Evolutionary conservation across 2,888 invertebrate species (phyloP).

Genomic region (Lordiphosa andalusiaca): DNA sequence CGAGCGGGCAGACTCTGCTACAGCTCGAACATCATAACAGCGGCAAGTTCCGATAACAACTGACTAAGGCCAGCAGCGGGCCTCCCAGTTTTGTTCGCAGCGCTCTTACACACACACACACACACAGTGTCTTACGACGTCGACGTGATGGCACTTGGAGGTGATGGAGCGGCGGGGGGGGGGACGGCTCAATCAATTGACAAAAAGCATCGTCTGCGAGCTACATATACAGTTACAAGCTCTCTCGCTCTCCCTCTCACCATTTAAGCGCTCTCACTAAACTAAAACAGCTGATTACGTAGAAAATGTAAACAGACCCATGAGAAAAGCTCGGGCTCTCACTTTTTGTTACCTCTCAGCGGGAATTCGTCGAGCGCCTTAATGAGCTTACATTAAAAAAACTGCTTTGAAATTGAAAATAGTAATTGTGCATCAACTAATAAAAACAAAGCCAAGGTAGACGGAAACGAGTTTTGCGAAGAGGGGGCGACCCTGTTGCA

Average conservation of each 20-base stretch:
- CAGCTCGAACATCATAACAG: conserved; percentile 58
- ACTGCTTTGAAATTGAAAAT: conserved; percentile 55
- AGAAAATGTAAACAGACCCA: conserved; percentile 65
- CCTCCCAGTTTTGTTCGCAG: conserved; percentile 11
- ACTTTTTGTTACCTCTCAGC: conserved; percentile 32
- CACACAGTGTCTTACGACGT: conserved; percentile 9
- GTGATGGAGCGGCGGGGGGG: no score
- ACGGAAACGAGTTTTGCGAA: conserved; percentile 61
- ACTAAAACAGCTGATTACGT: conserved; percentile 58
- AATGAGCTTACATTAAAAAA: conserved; percentile 33
- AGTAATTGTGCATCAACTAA: conserved; percentile 50
- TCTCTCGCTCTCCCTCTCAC: conserved; percentile 14
- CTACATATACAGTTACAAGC: conserved; percentile 44
- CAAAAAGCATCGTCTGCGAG: conserved; percentile 35
- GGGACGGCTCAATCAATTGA: conserved; percentile 60
- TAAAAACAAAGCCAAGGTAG: conserved; percentile 67
- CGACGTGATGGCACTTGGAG: conserved; percentile 16
- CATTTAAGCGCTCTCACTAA: conserved; percentile 35
- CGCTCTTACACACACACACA: conserved; percentile 12
- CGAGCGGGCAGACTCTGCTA: conserved; percentile 53
- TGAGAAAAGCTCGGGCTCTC: conserved; percentile 51
- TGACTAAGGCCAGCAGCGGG: conserved; percentile 33
- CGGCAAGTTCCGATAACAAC: conserved; percentile 69
- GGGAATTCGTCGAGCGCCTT: conserved; percentile 14
- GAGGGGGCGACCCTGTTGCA: conserved; percentile 23